Evolutionary conservation across 2,113 vertebrate genomes (phyloP).

Genomic region (Menura novaehollandiae): DNA sequence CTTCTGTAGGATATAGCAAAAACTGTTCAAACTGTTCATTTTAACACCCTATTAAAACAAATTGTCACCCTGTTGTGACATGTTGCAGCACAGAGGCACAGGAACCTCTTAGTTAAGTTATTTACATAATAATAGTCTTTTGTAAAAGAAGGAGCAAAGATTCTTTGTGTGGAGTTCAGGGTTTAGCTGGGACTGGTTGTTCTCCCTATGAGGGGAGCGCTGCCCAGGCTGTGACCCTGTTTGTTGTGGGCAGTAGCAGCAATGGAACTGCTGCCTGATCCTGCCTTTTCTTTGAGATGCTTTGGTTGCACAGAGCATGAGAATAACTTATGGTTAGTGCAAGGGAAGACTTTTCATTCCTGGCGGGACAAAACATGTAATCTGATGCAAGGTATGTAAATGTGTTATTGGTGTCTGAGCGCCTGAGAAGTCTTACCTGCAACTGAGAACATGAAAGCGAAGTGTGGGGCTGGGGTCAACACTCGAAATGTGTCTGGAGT

Average conservation of each 20-base stretch:
- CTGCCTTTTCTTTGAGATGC: not conserved
- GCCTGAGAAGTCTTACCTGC: not conserved
- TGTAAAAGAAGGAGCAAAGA: not conserved
- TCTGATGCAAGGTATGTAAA: not conserved
- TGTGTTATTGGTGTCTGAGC: not conserved
- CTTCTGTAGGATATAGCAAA: not conserved
- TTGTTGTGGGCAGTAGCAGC: not conserved
- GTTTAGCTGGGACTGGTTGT: not conserved
- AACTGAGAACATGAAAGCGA: not conserved
- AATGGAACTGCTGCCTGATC: not conserved
- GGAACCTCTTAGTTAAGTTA: not conserved
- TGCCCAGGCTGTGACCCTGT: not conserved
- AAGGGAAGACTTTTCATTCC: not conserved
- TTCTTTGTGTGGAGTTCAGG: not conserved
- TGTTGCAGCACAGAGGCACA: not conserved
- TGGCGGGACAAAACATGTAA: rapidly evolving
- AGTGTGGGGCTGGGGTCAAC: not conserved
- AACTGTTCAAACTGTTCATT: not conserved
- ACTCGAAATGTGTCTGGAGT: not conserved
- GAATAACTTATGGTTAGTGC: not conserved
- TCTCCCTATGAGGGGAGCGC: rapidly evolving
- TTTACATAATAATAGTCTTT: not conserved
- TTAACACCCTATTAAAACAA: not conserved
- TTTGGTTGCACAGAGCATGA: not conserved
- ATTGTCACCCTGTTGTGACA: not conserved